Evolutionary conservation across 23 tunicate genomes (phyloP).

Genomic region (Oikopleura albicans): DNA sequence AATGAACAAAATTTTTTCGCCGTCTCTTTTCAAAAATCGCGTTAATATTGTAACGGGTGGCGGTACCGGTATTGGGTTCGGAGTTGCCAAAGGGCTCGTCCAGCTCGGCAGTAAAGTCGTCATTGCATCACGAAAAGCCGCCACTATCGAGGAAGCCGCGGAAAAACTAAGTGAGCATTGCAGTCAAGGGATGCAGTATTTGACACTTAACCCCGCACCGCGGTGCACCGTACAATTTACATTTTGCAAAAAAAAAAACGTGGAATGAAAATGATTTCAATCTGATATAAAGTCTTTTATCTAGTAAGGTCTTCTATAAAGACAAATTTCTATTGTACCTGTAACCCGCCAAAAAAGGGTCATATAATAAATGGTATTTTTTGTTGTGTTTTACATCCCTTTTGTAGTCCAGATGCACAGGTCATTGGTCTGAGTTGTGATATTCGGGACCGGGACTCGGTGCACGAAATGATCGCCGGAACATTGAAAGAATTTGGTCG

Average conservation of each 20-base stretch:
- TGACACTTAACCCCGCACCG: no score
- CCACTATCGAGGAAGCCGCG: conserved; percentile 20
- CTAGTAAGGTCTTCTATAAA: no score
- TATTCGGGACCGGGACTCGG: conserved; percentile 39
- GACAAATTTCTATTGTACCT: no score
- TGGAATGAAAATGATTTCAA: no score
- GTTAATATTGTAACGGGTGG: conserved; percentile 34
- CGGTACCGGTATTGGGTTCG: conserved; percentile 28
- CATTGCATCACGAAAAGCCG: conserved; percentile 23
- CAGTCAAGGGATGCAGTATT: no score
- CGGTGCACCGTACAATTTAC: no score
- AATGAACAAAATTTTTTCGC: conserved; percentile 23
- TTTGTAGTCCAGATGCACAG: conserved; percentile 8
- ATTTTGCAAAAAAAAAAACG: no score
- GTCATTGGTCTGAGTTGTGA: conserved; percentile 17
- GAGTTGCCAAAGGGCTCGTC: conserved; percentile 22
- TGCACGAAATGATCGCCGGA: conserved; percentile 19
- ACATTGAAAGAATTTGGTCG: conserved; percentile 22
- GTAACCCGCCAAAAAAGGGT: no score
- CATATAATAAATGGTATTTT: no score
- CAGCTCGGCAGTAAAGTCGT: conserved; percentile 24
- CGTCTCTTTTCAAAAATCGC: conserved; percentile 1
- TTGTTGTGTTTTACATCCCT: no score
- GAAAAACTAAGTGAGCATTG: conserved; percentile 2
- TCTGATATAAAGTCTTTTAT: no score